These are phyloP conservation scores for Hyphantria cunea DNA, from an alignment of 1,140 invertebrate species.

Conservation along the genomic window DNA sequence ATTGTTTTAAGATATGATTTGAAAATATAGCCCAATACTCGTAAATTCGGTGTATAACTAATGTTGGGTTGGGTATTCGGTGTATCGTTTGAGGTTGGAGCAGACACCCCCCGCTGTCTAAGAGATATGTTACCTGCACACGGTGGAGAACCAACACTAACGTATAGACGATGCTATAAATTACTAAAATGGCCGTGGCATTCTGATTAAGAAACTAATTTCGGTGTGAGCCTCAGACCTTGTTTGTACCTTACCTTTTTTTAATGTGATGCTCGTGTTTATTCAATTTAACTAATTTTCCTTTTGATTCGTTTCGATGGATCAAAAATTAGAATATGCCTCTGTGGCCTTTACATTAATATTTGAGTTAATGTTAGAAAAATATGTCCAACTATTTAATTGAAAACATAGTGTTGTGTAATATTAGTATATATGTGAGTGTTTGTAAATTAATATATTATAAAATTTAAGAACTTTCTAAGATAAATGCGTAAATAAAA, in stretches of 20 bases:
- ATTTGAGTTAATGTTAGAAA: too few relatives aligned
- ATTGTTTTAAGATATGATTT: conserved; percentile 18
- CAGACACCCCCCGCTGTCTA: conserved; percentile 65
- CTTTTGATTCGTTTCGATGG: conserved; percentile 3
- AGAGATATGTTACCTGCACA: conserved; percentile 72
- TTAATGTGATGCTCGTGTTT: conserved; percentile 26
- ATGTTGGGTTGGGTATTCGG: conserved; percentile 36
- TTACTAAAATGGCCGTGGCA: conserved; percentile 58
- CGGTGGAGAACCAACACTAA: conserved; percentile 67
- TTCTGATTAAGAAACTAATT: conserved; percentile 71
- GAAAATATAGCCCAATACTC: conserved; percentile 14
- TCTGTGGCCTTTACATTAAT: too few relatives aligned
- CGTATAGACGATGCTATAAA: conserved; percentile 66
- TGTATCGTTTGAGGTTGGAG: conserved; percentile 48
- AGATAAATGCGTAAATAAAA: too few relatives aligned
- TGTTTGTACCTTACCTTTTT: conserved; percentile 38
- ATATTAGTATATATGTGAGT: too few relatives aligned
- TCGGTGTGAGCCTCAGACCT: conserved; percentile 40
- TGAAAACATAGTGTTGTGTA: too few relatives aligned
- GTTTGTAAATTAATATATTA: too few relatives aligned
- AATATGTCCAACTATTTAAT: background rate
- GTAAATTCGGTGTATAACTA: conserved; percentile 27
- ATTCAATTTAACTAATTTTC: conserved; percentile 24
- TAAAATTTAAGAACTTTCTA: too few relatives aligned
- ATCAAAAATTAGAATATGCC: too few relatives aligned